phyloP scores from a whole-genome alignment of 2,113 vertebrate species.

The Gymnobelideus leadbeateri region DNA sequence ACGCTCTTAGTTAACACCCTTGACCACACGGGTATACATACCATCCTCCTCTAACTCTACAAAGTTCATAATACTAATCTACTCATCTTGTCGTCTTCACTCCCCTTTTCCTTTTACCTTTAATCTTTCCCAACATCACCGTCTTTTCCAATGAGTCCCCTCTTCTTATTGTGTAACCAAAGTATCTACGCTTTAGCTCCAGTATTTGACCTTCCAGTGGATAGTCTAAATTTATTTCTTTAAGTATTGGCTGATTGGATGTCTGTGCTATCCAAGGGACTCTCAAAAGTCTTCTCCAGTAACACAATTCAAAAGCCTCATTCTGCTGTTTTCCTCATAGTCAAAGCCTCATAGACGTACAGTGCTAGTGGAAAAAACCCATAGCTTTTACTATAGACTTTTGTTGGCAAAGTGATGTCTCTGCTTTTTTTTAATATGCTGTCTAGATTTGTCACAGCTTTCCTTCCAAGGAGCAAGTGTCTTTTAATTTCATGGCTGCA shows the following conservation, averaged over 20 bases:
- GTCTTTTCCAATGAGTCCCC: not conserved
- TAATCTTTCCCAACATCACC: too few relatives aligned
- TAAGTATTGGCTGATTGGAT: not conserved
- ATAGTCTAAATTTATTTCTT: too few relatives aligned
- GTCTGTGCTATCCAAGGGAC: not conserved
- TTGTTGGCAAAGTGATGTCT: not conserved
- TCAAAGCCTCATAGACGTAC: not conserved
- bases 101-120: too few relatives aligned
- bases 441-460: not conserved
- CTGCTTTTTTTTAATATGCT: not conserved
- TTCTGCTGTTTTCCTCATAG: not conserved
- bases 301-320: not conserved
- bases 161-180: not conserved
- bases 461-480: not conserved
- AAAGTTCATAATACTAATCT: too few relatives aligned
- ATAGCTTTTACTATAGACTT: not conserved
- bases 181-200: too few relatives aligned
- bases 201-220: too few relatives aligned
- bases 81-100: too few relatives aligned
- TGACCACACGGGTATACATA: too few relatives aligned
- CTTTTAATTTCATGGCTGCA: not conserved
- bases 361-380: not conserved
- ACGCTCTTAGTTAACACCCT: too few relatives aligned
- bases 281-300: not conserved
- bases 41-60: too few relatives aligned